A percentile compares a stretch with the other conserved stretches of the same genome.
Conservation (phyloP, 2,113 vertebrate genomes). For the Eudyptes chrysolophus region DNA sequence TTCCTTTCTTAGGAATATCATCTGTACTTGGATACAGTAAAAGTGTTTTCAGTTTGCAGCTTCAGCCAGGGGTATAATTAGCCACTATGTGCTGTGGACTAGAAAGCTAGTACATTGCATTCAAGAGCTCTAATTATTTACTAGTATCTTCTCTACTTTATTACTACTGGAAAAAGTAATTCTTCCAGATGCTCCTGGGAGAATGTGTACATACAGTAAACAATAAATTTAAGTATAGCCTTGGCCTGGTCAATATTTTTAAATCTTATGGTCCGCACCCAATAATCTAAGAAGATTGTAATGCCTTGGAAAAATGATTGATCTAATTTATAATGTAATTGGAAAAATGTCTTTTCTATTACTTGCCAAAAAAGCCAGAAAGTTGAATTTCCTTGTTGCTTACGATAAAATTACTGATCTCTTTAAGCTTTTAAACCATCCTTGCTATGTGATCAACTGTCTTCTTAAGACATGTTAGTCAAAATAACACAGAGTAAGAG, state of each 20-base stretch:
- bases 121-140: conserved; percentile 36
- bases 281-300: neutral
- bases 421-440: neutral
- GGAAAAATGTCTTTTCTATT: neutral
- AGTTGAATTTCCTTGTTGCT: neutral
- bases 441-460: neutral
- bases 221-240: neutral
- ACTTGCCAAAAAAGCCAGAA: neutral
- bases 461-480: neutral
- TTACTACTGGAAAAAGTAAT: neutral
- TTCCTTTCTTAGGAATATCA: neutral
- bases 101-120: conserved; percentile 30
- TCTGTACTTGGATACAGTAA: neutral
- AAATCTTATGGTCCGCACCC: neutral
- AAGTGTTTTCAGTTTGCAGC: neutral
- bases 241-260: neutral
- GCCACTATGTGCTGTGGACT: neutral
- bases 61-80: conserved; percentile 32
- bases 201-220: neutral
- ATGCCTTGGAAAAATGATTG: neutral
- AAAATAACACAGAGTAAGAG: neutral
- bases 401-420: neutral
- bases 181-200: neutral
- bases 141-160: neutral
- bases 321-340: neutral